Evolutionary conservation across 2,797 vertebrate species (phyloP).

Genomic region (Hybognathus amarus): DNA sequence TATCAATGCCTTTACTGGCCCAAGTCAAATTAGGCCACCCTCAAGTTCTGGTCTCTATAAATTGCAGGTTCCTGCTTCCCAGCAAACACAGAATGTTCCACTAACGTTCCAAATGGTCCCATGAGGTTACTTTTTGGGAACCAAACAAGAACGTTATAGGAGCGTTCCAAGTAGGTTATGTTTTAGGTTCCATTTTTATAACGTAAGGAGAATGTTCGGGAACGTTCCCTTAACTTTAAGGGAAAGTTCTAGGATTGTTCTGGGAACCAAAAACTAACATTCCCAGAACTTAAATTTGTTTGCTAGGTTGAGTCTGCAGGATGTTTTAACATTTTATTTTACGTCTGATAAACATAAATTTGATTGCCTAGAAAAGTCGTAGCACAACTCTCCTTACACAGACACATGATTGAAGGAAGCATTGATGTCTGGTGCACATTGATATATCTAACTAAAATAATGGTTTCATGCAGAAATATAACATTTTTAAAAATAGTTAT

Average conservation of each 20-base stretch:
- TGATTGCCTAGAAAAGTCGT: neutral
- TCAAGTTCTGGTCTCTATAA: neutral
- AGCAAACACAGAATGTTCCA: too few species aligned
- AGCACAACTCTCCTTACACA: neutral
- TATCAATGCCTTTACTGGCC: neutral
- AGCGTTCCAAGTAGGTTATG: too few species aligned
- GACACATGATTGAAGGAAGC: neutral
- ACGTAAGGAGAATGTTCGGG: too few species aligned
- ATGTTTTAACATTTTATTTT: neutral
- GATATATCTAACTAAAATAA: neutral
- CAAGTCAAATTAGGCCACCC: neutral
- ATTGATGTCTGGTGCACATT: neutral
- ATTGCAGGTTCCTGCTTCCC: neutral
- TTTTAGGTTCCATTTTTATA: too few species aligned
- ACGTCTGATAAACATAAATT: neutral
- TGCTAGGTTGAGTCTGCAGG: neutral
- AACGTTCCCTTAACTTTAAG: too few species aligned
- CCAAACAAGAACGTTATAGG: too few species aligned
- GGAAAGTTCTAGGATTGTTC: too few species aligned
- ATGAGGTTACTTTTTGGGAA: too few species aligned
- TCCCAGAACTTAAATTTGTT: too few species aligned
- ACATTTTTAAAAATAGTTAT: neutral
- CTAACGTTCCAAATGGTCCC: too few species aligned
- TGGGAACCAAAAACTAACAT: too few species aligned
- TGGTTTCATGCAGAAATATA: neutral